phyloP scores from a whole-genome alignment of 2,113 vertebrate species.

The rabbit (Oryctolagus cuniculus) region mOryCun1.1 NC_091444.1:61372001-61372500 shows the following conservation, averaged over 20 bases:
- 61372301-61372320: constrained; percentile 22
- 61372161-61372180: not conserved
- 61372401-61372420: not conserved
- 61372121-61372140: not conserved
- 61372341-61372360: not conserved
- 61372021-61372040: not conserved
- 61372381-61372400: not conserved
- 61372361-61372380: constrained; percentile 24
- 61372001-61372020: not conserved
- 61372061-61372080: constrained; percentile 1
- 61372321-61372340: not conserved
- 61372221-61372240: not conserved
- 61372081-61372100: not conserved
- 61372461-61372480: not conserved
- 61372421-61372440: not conserved
- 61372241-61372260: not conserved
- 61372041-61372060: not conserved
- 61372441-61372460: not conserved
- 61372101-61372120: not conserved
- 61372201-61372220: not conserved
- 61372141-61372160: not conserved
- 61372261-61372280: not conserved
- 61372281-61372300: not conserved
- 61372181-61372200: not conserved
- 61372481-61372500: not conserved